phyloP scores from a whole-genome alignment of 2,113 vertebrate species.

The Clarias macrocephalus region DNA sequence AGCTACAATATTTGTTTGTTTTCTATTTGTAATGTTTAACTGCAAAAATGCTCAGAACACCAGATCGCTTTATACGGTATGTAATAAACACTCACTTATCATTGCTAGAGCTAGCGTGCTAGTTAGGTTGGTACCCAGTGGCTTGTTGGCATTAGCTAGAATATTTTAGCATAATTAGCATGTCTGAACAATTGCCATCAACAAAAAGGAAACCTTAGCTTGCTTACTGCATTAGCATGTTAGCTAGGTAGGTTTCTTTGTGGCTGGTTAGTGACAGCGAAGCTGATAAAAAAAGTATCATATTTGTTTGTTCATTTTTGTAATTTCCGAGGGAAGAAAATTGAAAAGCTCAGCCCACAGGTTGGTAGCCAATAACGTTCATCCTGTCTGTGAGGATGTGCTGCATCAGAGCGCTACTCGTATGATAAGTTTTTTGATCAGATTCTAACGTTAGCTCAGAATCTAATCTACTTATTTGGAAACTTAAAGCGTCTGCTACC shows the following conservation, averaged over 20 bases:
- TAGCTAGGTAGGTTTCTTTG: neutral
- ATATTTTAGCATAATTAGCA: neutral
- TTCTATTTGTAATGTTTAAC: neutral
- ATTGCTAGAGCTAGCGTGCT: neutral
- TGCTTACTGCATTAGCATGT: neutral
- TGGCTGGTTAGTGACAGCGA: neutral
- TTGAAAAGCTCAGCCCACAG: constrained; percentile 1
- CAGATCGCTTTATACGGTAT: neutral
- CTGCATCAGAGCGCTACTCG: no score
- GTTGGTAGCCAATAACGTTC: neutral
- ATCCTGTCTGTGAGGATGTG: neutral
- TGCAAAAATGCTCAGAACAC: neutral
- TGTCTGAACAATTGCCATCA: neutral
- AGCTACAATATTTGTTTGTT: neutral
- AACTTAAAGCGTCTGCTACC: neutral
- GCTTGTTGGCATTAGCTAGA: neutral
- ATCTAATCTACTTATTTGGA: no score
- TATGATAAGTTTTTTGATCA: neutral
- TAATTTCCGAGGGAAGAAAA: neutral
- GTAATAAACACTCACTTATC: neutral
- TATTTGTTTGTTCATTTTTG: neutral
- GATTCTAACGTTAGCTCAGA: neutral
- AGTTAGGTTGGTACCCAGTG: neutral
- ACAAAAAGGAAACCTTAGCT: neutral
- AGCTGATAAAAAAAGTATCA: no score